A percentile compares a stretch with the other conserved stretches of the same genome.
Evolutionary conservation across 2,797 vertebrate species (phyloP).

Genomic region (Phrynocephalus forsythii): DNA sequence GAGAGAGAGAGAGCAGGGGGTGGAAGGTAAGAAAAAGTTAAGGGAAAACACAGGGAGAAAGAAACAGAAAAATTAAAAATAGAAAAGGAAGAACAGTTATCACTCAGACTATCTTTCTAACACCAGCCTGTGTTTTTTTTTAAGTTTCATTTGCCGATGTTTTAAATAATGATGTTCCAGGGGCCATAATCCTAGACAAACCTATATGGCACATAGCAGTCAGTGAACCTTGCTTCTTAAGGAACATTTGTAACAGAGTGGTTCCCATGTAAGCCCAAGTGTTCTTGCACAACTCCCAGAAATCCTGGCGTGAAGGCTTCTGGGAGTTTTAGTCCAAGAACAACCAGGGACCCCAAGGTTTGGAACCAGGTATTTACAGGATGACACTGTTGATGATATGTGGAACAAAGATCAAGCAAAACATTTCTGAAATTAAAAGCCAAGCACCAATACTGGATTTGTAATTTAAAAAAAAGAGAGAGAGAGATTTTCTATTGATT

Average conservation of each 20-base stretch:
- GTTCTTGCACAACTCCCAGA: no score
- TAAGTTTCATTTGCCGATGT: not conserved
- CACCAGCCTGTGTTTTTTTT: no score
- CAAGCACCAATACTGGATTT: not conserved
- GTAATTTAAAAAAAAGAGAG: not conserved
- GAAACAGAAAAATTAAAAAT: not conserved
- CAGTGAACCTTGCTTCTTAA: not conserved
- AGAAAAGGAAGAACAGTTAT: not conserved
- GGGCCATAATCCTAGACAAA: no score
- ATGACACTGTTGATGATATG: not conserved
- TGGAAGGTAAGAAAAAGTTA: no score
- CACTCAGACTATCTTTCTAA: not conserved
- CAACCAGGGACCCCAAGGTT: no score
- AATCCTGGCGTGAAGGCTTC: no score
- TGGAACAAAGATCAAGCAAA: no score
- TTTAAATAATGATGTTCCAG: not conserved
- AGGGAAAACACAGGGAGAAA: no score
- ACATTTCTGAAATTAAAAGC: constrained; percentile 14
- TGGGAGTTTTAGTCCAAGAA: no score
- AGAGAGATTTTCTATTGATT: not conserved
- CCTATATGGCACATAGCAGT: not conserved
- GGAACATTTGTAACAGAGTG: no score
- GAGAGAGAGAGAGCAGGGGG: not conserved
- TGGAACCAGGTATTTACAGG: no score
- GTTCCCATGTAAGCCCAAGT: no score